A percentile compares a stretch with the other conserved stretches of the same genome.
Conservation (phyloP, 2,113 vertebrate genomes). For the Calypte anna region DNA sequence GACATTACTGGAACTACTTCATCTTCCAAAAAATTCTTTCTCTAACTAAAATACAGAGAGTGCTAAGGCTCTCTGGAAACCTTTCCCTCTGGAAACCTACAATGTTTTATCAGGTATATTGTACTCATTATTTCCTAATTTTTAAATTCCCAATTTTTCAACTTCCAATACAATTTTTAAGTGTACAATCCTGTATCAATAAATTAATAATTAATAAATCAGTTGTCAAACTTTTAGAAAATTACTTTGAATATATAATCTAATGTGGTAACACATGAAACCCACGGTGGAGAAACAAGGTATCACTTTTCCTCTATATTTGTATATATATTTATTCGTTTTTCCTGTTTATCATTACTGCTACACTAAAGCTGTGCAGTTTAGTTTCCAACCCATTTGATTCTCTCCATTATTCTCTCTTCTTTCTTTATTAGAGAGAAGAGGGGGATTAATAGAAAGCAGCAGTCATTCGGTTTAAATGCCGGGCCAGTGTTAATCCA, state of each 20-base stretch:
- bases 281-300: too few relatives aligned
- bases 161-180: not conserved
- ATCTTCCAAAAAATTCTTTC: not conserved
- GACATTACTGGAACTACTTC: not conserved
- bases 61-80: not conserved
- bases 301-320: too few relatives aligned
- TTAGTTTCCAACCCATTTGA: too few relatives aligned
- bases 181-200: not conserved
- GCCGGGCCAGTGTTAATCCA: too few relatives aligned
- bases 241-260: not conserved
- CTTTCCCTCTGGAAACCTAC: not conserved
- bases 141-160: not conserved
- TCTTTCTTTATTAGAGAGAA: too few relatives aligned
- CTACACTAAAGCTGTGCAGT: too few relatives aligned
- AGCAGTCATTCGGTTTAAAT: too few relatives aligned
- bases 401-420: too few relatives aligned
- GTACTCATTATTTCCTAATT: not conserved
- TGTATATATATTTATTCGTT: too few relatives aligned
- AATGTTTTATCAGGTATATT: not conserved
- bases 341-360: too few relatives aligned
- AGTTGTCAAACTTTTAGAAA: not conserved
- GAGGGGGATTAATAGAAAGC: too few relatives aligned
- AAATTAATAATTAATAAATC: not conserved
- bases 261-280: not conserved
- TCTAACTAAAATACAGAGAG: not conserved